phyloP scores from a whole-genome alignment of 1,140 invertebrate species.

The Cecropterus lyciades region DNA sequence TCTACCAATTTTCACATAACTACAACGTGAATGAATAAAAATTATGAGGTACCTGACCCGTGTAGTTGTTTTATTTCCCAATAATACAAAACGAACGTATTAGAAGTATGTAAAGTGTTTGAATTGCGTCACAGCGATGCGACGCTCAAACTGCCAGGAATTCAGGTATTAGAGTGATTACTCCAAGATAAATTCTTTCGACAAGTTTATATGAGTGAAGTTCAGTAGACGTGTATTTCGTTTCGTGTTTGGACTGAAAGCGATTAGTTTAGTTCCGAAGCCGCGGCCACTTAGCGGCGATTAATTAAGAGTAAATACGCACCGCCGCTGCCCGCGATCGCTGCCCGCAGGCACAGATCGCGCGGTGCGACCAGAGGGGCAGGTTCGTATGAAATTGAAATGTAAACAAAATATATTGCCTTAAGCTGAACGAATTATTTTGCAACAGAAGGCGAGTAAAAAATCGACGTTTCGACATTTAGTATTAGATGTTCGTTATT shows the following conservation, averaged over 20 bases:
- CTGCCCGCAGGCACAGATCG: too few relatives aligned
- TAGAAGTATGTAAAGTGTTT: constrained; percentile 1
- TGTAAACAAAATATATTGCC: too few relatives aligned
- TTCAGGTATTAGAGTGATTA: constrained; percentile 5
- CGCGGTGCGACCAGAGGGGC: too few relatives aligned
- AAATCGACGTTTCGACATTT: too few relatives aligned
- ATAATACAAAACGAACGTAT: neutral
- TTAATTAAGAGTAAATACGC: constrained; percentile 12
- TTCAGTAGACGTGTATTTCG: neutral
- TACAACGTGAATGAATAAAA: neutral
- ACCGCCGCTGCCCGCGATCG: neutral
- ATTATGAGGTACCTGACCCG: neutral
- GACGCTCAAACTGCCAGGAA: neutral
- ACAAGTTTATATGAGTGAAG: constrained; percentile 9
- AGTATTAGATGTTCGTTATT: too few relatives aligned
- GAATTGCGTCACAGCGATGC: neutral
- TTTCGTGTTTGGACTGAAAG: neutral
- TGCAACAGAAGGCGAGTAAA: too few relatives aligned
- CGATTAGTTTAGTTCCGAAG: constrained; percentile 9
- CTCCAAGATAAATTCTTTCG: neutral
- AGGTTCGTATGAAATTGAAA: too few relatives aligned
- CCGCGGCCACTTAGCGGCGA: constrained; percentile 13
- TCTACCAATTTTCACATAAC: neutral
- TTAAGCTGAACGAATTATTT: too few relatives aligned
- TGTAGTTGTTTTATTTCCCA: neutral